Conservation (phyloP, 2,797 vertebrate genomes). For the Acrossocheilus fasciatus region DNA sequence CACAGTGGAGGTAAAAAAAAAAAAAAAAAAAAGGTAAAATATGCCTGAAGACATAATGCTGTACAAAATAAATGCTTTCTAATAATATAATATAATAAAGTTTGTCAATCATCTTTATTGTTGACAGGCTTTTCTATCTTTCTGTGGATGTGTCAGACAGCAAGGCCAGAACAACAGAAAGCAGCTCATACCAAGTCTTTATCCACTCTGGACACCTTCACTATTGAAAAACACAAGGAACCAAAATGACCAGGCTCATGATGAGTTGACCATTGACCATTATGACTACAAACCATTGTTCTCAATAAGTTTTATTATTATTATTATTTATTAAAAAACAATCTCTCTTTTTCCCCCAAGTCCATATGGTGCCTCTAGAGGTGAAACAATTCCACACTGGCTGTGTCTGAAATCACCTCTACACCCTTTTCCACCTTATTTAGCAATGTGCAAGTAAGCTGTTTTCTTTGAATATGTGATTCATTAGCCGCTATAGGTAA, state of each 20-base stretch:
- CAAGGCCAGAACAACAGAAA: slow-evolving; percentile 54
- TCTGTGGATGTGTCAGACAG: slow-evolving; percentile 67
- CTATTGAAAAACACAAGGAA: not conserved
- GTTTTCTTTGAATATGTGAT: no score
- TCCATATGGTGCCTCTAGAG: not conserved
- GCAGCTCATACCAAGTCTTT: slow-evolving; percentile 11
- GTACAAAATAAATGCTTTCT: not conserved
- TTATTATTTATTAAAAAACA: not conserved
- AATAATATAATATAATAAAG: not conserved
- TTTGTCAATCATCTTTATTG: not conserved
- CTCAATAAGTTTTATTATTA: no score
- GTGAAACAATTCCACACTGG: not conserved
- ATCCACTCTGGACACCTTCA: not conserved
- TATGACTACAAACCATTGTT: not conserved
- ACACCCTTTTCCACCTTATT: not conserved
- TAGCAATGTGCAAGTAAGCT: no score
- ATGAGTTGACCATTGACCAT: not conserved
- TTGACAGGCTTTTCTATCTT: slow-evolving; percentile 69
- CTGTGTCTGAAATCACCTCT: not conserved
- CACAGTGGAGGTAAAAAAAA: not conserved
- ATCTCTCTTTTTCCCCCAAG: not conserved
- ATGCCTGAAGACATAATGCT: not conserved
- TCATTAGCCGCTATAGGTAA: no score
- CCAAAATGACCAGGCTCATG: no score
- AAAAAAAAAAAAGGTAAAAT: not conserved